phyloP scores from a whole-genome alignment of 92 coral and sea anemone species.

The Heteractis magnifica region DNA sequence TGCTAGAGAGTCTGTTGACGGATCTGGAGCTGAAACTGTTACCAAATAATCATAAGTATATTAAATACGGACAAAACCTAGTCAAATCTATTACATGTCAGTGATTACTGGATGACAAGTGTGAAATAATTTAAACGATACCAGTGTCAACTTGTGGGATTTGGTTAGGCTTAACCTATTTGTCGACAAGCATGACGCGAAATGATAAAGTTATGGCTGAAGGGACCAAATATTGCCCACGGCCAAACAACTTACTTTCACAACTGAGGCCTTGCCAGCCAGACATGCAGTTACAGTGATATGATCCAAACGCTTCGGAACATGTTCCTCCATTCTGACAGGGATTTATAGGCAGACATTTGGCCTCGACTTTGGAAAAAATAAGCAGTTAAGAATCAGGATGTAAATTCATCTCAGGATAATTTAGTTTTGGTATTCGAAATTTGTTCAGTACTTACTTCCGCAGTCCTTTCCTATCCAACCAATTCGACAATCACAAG shows the following conservation, averaged over 20 bases:
- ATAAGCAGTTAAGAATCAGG: too few relatives aligned
- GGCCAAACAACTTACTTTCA: conserved; percentile 66
- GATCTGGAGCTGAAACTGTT: conserved; percentile 44
- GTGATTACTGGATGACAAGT: background rate
- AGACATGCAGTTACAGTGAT: conserved; percentile 76
- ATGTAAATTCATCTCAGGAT: background rate
- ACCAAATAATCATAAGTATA: background rate
- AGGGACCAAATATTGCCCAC: background rate
- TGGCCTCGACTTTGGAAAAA: conserved; percentile 70
- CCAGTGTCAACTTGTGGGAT: too few relatives aligned
- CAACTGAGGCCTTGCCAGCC: conserved; percentile 96
- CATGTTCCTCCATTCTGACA: conserved; percentile 97
- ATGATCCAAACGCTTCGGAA: conserved; percentile 70
- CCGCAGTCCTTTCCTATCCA: conserved; percentile 95
- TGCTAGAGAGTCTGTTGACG: background rate
- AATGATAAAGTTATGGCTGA: too few relatives aligned
- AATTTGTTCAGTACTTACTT: conserved; percentile 37
- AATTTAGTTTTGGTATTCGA: background rate
- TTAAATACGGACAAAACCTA: too few relatives aligned
- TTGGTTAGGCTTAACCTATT: background rate
- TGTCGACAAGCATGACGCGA: background rate
- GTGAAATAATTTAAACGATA: too few relatives aligned
- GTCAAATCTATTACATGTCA: background rate
- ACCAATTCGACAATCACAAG: conserved; percentile 81
- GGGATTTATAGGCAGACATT: conserved; percentile 95